These are phyloP conservation scores for Drosophila borealis DNA, from an alignment of 2,888 invertebrate genomes.

Conservation along the genomic window DNA sequence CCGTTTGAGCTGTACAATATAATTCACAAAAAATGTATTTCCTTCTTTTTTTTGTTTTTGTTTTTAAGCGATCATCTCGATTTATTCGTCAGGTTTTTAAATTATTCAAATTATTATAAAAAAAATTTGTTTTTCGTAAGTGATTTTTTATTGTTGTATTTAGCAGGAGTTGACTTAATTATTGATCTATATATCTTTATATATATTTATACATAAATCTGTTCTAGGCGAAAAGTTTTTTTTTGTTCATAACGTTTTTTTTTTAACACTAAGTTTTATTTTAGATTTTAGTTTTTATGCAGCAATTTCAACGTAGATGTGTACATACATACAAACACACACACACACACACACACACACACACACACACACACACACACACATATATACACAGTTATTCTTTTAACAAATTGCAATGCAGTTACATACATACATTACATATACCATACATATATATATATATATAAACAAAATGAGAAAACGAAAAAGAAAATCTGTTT, in stretches of 20 bases:
- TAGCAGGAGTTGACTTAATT: constrained; percentile 21
- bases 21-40: background rate
- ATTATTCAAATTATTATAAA: constrained; percentile 2
- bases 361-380: background rate
- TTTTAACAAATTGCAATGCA: background rate
- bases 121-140: constrained; percentile 15
- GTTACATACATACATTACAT: constrained; percentile 1
- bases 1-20: constrained; percentile 4
- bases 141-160: constrained; percentile 26
- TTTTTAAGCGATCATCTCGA: background rate
- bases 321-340: background rate
- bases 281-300: constrained; percentile 10
- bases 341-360: background rate
- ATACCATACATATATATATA: constrained; percentile 3
- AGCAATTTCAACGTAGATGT: background rate
- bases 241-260: constrained; percentile 1
- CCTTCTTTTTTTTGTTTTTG: constrained; percentile 4
- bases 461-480: constrained; percentile 16
- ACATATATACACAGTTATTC: background rate
- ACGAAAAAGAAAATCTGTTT: constrained; percentile 12
- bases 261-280: constrained; percentile 17
- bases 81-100: too few species aligned
- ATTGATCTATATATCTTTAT: constrained; percentile 4
- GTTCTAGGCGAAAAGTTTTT: constrained; percentile 5
- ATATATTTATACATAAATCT: background rate